Evolutionary conservation across 2,797 vertebrate genomes (phyloP).

Genomic region (Chaunax sp.): DNA sequence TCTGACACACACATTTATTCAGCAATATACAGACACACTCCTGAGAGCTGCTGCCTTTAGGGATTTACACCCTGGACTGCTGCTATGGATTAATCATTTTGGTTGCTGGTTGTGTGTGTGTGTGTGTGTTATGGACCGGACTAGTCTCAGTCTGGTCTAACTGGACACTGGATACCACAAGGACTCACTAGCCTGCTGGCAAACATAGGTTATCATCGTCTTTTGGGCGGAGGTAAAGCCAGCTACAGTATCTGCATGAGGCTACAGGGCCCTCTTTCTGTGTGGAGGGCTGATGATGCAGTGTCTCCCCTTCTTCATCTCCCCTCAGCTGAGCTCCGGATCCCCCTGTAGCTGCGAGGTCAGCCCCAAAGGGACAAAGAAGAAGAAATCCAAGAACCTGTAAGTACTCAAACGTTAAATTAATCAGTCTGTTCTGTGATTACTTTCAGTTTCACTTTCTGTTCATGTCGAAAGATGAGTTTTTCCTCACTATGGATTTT

Average conservation of each 20-base stretch:
- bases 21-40: conserved; percentile 31
- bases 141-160: conserved; percentile 13
- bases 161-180: not conserved
- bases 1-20: conserved; percentile 18
- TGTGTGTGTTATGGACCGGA: conserved; percentile 32
- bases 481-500: not conserved
- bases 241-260: conserved; percentile 36
- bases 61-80: conserved; percentile 51
- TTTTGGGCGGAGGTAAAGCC: conserved; percentile 13
- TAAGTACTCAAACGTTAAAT: conserved; percentile 78
- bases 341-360: conserved; percentile 87
- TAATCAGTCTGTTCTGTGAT: not conserved
- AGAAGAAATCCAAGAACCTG: conserved; percentile 94
- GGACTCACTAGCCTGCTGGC: conserved; percentile 13
- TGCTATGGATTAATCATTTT: conserved; percentile 66
- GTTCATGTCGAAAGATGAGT: not conserved
- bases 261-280: conserved; percentile 50
- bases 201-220: conserved; percentile 10
- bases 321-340: conserved; percentile 87
- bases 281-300: conserved; percentile 75
- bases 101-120: conserved; percentile 14
- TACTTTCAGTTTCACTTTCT: not conserved
- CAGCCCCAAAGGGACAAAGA: conserved; percentile 83
- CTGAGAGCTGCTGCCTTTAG: conserved; percentile 26
- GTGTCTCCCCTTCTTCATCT: conserved; percentile 78